Evolutionary conservation across 1,140 invertebrate genomes (phyloP), one percentile per base, ranked within the genome.

Genomic region (Camponotus vicinus): DNA sequence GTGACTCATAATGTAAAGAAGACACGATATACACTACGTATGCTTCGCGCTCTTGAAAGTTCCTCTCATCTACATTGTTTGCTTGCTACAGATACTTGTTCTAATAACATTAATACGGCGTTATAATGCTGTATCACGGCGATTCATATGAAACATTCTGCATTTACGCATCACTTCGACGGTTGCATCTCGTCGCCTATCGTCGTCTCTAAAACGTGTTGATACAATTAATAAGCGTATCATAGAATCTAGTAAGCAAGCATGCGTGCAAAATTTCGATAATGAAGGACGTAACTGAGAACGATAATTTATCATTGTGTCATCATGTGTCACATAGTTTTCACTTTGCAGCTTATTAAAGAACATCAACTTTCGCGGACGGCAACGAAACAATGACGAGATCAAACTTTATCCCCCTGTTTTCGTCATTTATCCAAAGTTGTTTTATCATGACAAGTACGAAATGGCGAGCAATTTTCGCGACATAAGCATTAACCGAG

Each of bases 211-310:
- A 32, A 73, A 61, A 83, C 57, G 42, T 37, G 69, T 61, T 75
- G 55, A 75, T 63, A 45, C 52, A 73, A 63, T 73, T 83, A 83
- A 83, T 75, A 59, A 34, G 67, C 52, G 45, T 55, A 77, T 77
- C 64, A 67, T 27, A 18, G 37, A 61, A n/a, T 45, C 69, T 59
- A 32, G 27, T 45, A 40, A 71, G 67, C 67, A 73, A 73, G 79
- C 67, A 82, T 37, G 69, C 79, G 69, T 73, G 69, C 67, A 40
- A 83, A 83, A 83, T 83, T 83, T 83, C 69, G 69, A 83, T 83
- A 82, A 82, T 73, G 55, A 73, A 69, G 27, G 37, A 71, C 66
- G 49, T 71, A 57, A 18, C 40, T 64, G 57, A 21, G 40, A 59
- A 73, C 2, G 67, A 40, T 73, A 75, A 83, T 83, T 75, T 83